Conservation (phyloP, 2,113 vertebrate genomes). For the Dipodomys spectabilis region DNA sequence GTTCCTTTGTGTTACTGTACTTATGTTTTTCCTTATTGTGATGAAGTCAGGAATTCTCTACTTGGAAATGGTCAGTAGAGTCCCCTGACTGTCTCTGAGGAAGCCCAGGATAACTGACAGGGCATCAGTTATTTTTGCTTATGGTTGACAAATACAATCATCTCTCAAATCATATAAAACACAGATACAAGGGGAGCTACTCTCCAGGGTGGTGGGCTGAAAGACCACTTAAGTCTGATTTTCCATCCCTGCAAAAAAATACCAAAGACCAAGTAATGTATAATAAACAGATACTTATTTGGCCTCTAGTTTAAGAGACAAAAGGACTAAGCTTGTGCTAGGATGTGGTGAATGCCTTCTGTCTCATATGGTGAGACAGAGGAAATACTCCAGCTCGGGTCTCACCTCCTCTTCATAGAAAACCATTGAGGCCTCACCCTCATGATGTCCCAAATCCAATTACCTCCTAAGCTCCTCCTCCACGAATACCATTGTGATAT, state of each 20-base stretch:
- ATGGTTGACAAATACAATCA: neutral
- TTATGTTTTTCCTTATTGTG: neutral
- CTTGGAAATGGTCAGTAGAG: neutral
- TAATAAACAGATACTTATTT: neutral
- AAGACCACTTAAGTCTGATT: too few relatives aligned
- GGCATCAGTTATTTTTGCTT: neutral
- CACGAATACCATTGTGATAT: neutral
- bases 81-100: neutral
- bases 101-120: neutral
- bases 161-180: conserved; percentile 5
- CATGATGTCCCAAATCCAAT: neutral
- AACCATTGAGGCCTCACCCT: neutral
- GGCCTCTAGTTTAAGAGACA: neutral
- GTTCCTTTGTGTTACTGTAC: too few relatives aligned
- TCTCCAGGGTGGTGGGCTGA: neutral
- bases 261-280: neutral
- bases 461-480: neutral
- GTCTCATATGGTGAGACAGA: neutral
- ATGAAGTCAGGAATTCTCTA: neutral
- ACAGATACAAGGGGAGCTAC: neutral
- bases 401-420: neutral
- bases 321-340: neutral
- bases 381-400: too few relatives aligned
- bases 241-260: neutral
- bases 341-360: neutral